These are phyloP conservation scores for Pseudobourletiella spinata DNA, from an alignment of 1,140 invertebrate genomes.

Conservation along the genomic window DNA sequence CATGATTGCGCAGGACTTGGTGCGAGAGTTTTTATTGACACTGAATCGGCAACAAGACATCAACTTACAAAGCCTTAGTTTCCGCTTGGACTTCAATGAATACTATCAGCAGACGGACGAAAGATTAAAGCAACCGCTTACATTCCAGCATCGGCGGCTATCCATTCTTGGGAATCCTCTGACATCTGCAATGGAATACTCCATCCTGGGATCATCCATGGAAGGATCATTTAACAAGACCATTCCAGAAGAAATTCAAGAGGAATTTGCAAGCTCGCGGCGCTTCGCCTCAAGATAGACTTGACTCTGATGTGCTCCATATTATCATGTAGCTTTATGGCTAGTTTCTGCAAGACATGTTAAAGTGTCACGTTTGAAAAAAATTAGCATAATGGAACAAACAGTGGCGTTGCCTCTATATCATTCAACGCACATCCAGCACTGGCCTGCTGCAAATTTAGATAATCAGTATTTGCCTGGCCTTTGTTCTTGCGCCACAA, in stretches of 20 bases:
- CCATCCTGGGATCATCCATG: not conserved
- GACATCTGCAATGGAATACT: not conserved
- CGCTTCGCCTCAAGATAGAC: no score
- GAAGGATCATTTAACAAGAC: not conserved
- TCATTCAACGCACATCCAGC: no score
- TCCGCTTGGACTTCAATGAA: slow-evolving; percentile 83
- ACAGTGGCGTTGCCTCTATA: no score
- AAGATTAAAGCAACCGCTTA: slow-evolving; percentile 62
- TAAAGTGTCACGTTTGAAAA: no score
- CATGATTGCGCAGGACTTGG: slow-evolving; percentile 50
- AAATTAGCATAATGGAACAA: no score
- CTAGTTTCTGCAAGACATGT: no score
- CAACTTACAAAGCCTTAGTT: slow-evolving; percentile 76
- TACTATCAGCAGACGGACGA: slow-evolving; percentile 73
- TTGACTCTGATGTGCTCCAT: no score
- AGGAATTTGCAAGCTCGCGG: no score
- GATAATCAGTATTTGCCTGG: no score
- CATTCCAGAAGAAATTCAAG: slow-evolving; percentile 1
- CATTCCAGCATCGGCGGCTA: slow-evolving; percentile 42
- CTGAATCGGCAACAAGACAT: slow-evolving; percentile 63
- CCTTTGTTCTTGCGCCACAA: no score
- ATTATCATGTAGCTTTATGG: no score
- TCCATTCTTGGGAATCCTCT: slow-evolving; percentile 1
- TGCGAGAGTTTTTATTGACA: slow-evolving; percentile 69
- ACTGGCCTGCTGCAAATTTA: no score